Conservation (phyloP, 2,888 invertebrate genomes). For the Capitulum mitella region DNA sequence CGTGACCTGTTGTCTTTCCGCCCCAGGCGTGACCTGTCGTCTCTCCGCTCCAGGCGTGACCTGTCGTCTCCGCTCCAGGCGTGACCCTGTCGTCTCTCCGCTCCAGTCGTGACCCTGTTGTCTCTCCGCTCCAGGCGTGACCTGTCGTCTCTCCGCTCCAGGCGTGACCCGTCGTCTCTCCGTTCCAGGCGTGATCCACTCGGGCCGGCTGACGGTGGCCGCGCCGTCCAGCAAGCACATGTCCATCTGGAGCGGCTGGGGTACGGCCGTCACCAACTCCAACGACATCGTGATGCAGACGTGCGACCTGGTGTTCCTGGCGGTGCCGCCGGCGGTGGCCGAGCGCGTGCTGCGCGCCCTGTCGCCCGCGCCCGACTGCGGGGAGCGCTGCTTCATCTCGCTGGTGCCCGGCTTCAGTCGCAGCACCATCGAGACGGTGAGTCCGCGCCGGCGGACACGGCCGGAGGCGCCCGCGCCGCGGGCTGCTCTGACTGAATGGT, state of each 20-base stretch:
- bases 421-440: background rate
- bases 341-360: background rate
- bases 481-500: too few relatives aligned
- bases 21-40: too few relatives aligned
- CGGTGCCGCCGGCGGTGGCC: background rate
- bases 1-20: too few relatives aligned
- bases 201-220: background rate
- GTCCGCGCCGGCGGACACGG: too few relatives aligned
- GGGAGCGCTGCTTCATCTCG: constrained; percentile 13
- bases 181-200: constrained; percentile 22
- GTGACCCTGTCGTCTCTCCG: too few relatives aligned
- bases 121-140: background rate
- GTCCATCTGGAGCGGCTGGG: background rate
- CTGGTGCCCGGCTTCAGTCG: constrained; percentile 10
- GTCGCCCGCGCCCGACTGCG: background rate
- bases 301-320: constrained; percentile 18
- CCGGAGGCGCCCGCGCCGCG: too few relatives aligned
- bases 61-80: too few relatives aligned
- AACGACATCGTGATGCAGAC: background rate
- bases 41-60: too few relatives aligned
- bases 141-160: background rate
- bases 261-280: background rate
- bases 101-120: background rate
- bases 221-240: background rate
- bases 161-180: too few relatives aligned